A percentile compares a stretch with the other conserved stretches of the same genome.
phyloP scores from a whole-genome alignment of 2,113 vertebrate genomes.

The Nerophis lumbriciformis region DNA sequence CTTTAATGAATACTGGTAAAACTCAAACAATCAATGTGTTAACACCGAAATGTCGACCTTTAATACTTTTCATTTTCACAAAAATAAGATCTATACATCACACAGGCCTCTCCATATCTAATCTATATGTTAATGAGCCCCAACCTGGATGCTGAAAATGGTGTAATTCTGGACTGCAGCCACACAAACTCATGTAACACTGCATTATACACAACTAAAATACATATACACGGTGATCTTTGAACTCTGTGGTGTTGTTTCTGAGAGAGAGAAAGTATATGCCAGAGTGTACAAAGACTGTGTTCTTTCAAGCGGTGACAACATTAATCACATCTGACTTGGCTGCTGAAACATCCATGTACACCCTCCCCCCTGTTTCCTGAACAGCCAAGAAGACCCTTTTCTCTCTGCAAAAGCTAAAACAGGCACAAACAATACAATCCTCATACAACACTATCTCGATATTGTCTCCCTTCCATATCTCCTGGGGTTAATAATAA shows the following conservation, averaged over 20 bases:
- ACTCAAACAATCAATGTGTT: constrained; percentile 1
- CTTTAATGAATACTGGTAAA: background rate
- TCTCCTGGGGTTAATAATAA: background rate
- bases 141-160: constrained; percentile 18
- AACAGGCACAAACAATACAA: background rate
- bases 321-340: constrained; percentile 73
- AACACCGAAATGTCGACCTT: constrained; percentile 13
- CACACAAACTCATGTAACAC: background rate
- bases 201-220: constrained; percentile 8
- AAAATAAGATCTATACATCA: constrained; percentile 53
- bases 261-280: constrained; percentile 11
- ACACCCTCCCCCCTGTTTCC: constrained; percentile 52
- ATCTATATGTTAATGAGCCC: constrained; percentile 57
- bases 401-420: constrained; percentile 1
- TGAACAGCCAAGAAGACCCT: constrained; percentile 32
- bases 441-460: background rate
- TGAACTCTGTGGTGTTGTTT: constrained; percentile 1
- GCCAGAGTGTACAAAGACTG: constrained; percentile 24
- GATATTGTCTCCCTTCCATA: background rate
- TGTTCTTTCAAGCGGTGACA: constrained; percentile 52
- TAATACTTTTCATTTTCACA: constrained; percentile 27
- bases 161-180: constrained; percentile 4
- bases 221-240: background rate
- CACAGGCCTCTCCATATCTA: constrained; percentile 29
- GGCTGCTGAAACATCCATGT: constrained; percentile 51